A percentile compares a stretch with the other conserved stretches of the same genome.
These are phyloP conservation scores for Prionace glauca DNA, from an alignment of 2,797 vertebrate genomes.

Conservation along the genomic window DNA sequence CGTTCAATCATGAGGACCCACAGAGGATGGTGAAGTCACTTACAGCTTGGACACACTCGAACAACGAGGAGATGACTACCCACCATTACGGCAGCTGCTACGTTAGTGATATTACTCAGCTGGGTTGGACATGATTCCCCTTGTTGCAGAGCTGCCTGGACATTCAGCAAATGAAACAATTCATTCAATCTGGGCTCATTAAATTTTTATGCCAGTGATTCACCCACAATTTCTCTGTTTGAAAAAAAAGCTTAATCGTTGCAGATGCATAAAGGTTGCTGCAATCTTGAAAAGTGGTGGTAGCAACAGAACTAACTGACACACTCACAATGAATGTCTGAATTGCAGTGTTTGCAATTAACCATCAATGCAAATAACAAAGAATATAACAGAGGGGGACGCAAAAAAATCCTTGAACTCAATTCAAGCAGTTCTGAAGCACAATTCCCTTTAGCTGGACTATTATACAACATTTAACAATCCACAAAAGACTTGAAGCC, in stretches of 20 bases:
- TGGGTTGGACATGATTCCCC: not conserved
- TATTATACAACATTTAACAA: not conserved
- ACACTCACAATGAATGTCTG: not conserved
- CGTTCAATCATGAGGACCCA: not conserved
- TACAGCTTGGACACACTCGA: not conserved
- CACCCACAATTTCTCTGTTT: not conserved
- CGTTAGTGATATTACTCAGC: not conserved
- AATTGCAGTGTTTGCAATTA: not conserved
- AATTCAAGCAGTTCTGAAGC: not conserved
- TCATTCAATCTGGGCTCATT: not conserved
- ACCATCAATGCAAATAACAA: not conserved
- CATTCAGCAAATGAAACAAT: not conserved
- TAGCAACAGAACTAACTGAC: not conserved
- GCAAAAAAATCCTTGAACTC: not conserved
- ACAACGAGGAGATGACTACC: not conserved
- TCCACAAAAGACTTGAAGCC: conserved; percentile 23
- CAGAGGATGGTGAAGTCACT: not conserved
- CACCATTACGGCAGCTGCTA: not conserved
- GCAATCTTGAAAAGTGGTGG: not conserved
- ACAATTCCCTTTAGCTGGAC: not conserved
- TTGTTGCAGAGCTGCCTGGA: not conserved
- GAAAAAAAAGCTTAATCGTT: not conserved
- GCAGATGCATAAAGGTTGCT: not conserved
- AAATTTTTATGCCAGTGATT: not conserved
- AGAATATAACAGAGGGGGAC: not conserved